Evolutionary conservation across 2,113 vertebrate genomes (phyloP), one percentile per base, ranked within the genome.

Genomic region (Carettochelys insculpta): DNA sequence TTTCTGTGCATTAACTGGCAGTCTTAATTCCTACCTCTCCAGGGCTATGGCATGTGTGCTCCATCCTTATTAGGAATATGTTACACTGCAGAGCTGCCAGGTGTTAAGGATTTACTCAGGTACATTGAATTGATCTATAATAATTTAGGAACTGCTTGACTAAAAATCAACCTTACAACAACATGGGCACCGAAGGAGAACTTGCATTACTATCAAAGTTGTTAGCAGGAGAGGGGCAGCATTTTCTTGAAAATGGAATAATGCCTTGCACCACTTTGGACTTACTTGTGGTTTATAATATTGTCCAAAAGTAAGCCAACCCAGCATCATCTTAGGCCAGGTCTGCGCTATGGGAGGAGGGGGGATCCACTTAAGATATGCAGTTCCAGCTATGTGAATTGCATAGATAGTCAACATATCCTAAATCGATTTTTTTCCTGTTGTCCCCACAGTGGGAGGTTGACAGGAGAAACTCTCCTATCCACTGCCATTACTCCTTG

Each of bases 21-120:
- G 91, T 89, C 87, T n/a, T 90, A 38, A 82, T 87, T 93, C 86
- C 90, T 91, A 52, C 88, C 85, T 22, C 78, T 87, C 92, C 56
- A 83, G 5, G 48, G 71, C 29, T 11, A 91, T 54, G 17, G 85
- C 11, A 29, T 81, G 90, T 90, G 54, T 85, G 16, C 82, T 56
- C 87, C 86, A 17, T 78, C 80, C 91, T 38, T 3, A 53, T 84
- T 50, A 27, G 86, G 86, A 88, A 65, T 4, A 0, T 29, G 82
- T 77, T 87, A 77, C 56, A 48, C 68, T 91, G 87, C 2, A 1
- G 82, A 50, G 17, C 83, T 82, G 87, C 93, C 91, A 84, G 88
- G 88, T 92, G 87, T 77, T 92, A 71, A 89, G 58, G 71, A n/a
- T 71, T 52, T 68, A 80, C 86, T 45, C 77, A 75, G 82, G 77